Evolutionary conservation across 2,888 invertebrate species (phyloP), one percentile per base, ranked within the genome.

Genomic region (Strigamia maritima): DNA sequence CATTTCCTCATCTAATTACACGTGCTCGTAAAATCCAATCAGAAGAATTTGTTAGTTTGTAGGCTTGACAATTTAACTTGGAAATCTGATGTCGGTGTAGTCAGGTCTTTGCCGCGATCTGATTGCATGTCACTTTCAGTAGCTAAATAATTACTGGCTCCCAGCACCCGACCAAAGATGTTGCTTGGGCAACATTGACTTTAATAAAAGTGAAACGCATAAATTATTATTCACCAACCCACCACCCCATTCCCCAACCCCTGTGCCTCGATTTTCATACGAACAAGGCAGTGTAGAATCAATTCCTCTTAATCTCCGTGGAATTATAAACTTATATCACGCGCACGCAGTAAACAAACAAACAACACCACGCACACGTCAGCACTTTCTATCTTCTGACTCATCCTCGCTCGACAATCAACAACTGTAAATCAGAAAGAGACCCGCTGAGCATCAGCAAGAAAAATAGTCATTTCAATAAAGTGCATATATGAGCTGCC

Each of bases 111-210:
- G 70, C 70, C 54, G n/a, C 70, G 70, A 70, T 70, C 70, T 70
- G 70, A 70, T 70, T 70, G 70, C 70, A 70, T 70, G 70, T 70
- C 70, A 70, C 70, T 70, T 70, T 70, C 70, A 70, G 70, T 70
- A 70, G 70, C 70, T 70, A 70, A 70, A 70, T 70, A 70, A 70
- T 70, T 70, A 70, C 70, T 70, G 70, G 70, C 70, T 70, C 70
- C 70, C 70, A 70, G 70, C 70, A 70, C 70, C 70, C 70, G 70
- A 70, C 70, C 70, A 70, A 70, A 70, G 70, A 70, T 70, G 70
- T 70, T 70, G 70, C 70, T 70, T 70, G 70, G 70, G 70, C 70
- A 70, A 70, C 70, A 70, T 70, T 70, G 70, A 70, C 70, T 70
- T 70, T 70, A 70, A 70, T 70, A 70, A 70, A 70, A 70, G 70